Evolutionary conservation across 2,797 vertebrate species (phyloP).

Genomic region (Ficedula albicollis): DNA sequence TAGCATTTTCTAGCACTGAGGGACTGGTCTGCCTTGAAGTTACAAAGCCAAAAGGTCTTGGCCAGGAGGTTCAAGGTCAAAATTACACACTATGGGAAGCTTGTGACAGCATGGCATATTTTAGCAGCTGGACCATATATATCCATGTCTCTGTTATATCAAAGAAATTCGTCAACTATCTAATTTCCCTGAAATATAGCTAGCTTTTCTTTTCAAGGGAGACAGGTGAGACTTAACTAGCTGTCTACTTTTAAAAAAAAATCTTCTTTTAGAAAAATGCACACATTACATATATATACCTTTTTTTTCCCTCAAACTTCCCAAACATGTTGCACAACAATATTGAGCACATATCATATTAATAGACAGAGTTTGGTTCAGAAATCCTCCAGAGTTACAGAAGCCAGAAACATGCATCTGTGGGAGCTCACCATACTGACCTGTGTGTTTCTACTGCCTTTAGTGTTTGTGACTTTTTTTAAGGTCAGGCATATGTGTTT

Average conservation of each 20-base stretch:
- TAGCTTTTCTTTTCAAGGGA: background rate
- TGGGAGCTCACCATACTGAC: fast-evolving
- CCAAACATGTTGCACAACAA: background rate
- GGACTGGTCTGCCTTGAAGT: background rate
- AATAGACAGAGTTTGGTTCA: background rate
- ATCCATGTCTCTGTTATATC: background rate
- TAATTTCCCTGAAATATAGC: background rate
- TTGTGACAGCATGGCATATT: background rate
- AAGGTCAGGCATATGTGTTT: background rate
- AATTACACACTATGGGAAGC: background rate
- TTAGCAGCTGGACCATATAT: background rate
- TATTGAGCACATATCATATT: background rate
- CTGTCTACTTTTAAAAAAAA: background rate
- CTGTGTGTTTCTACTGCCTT: background rate
- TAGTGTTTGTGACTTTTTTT: background rate
- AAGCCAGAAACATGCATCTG: background rate
- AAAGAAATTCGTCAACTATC: background rate
- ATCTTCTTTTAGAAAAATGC: background rate
- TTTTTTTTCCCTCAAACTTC: background rate
- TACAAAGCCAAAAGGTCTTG: background rate
- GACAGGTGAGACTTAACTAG: background rate
- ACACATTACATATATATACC: no score
- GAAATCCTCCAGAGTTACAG: background rate
- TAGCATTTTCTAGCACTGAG: background rate
- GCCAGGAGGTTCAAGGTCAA: background rate